Evolutionary conservation across 2,888 invertebrate species (phyloP).

Genomic region (Platynereis dumerilii): DNA sequence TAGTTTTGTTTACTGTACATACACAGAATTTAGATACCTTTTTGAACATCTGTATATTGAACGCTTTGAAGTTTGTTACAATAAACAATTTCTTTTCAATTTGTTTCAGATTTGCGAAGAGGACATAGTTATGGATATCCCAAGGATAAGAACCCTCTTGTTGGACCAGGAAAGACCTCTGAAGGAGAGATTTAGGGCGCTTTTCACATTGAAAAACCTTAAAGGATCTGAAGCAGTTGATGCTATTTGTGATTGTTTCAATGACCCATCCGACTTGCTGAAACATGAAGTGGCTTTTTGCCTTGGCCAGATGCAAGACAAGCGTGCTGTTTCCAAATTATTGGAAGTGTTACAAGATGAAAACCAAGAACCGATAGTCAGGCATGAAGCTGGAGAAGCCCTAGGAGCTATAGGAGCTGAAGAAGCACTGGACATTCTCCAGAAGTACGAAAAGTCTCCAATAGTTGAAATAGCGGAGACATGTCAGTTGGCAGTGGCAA

Average conservation of each 20-base stretch:
- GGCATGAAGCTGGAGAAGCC: constrained; percentile 97
- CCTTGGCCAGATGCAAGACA: constrained; percentile 96
- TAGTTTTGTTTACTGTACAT: too few species aligned
- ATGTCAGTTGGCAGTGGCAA: constrained; percentile 85
- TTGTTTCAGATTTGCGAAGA: constrained; percentile 11
- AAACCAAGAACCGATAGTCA: constrained; percentile 90
- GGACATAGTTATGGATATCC: constrained; percentile 8
- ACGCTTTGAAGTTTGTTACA: too few species aligned
- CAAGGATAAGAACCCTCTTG: constrained; percentile 44
- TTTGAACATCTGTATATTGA: too few species aligned
- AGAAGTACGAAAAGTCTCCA: constrained; percentile 78
- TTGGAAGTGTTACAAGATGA: constrained; percentile 78
- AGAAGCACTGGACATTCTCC: constrained; percentile 73
- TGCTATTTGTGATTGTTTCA: constrained; percentile 81
- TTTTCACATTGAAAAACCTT: constrained; percentile 90
- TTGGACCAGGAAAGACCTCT: constrained; percentile 47
- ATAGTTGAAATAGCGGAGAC: constrained; percentile 83
- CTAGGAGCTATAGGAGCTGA: constrained; percentile 87
- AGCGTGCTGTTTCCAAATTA: constrained; percentile 77
- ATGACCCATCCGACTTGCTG: constrained; percentile 84
- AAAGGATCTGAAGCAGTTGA: constrained; percentile 75
- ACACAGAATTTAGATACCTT: too few species aligned
- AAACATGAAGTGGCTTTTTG: constrained; percentile 98
- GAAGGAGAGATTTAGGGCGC: constrained; percentile 83
- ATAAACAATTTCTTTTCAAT: too few species aligned